A percentile compares a stretch with the other conserved stretches of the same genome.
These are phyloP conservation scores for Tauraco hartlaubi DNA, from an alignment of 2,797 vertebrate species.

Conservation along the genomic window DNA sequence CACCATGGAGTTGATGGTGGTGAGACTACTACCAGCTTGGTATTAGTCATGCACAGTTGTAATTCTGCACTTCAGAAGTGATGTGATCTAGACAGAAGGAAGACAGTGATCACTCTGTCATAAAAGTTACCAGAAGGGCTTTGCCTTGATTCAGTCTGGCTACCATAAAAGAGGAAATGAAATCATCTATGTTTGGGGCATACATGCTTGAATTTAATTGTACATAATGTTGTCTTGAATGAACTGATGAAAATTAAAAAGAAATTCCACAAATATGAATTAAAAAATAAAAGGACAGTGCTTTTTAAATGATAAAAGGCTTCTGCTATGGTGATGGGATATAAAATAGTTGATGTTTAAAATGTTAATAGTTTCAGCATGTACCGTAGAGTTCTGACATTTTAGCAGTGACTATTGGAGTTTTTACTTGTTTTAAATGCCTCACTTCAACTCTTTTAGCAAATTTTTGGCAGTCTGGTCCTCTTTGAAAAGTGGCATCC, in stretches of 20 bases:
- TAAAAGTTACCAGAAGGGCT: not conserved
- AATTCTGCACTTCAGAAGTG: not conserved
- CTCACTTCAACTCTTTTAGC: not conserved
- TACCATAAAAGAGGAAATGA: not conserved
- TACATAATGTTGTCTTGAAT: not conserved
- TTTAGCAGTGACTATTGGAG: conserved; percentile 14
- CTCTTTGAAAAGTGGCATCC: not conserved
- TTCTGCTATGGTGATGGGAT: not conserved
- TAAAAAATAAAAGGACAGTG: not conserved
- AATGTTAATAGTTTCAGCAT: conserved; percentile 13
- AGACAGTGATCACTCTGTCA: not conserved
- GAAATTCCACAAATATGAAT: not conserved
- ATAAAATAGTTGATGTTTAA: conserved; percentile 14
- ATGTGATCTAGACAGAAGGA: not conserved
- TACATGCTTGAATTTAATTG: not conserved
- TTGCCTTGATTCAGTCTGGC: not conserved
- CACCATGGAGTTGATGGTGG: not conserved
- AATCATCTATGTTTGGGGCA: not conserved
- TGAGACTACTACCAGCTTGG: not conserved
- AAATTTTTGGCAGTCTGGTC: not conserved
- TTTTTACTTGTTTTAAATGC: conserved; percentile 3
- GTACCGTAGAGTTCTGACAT: conserved; percentile 32
- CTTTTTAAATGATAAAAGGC: not conserved
- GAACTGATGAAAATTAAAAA: not conserved
- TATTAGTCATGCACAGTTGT: not conserved